Evolutionary conservation across 2,113 vertebrate species (phyloP), one percentile per base, ranked within the genome.

Genomic region (Semnornis frantzii): DNA sequence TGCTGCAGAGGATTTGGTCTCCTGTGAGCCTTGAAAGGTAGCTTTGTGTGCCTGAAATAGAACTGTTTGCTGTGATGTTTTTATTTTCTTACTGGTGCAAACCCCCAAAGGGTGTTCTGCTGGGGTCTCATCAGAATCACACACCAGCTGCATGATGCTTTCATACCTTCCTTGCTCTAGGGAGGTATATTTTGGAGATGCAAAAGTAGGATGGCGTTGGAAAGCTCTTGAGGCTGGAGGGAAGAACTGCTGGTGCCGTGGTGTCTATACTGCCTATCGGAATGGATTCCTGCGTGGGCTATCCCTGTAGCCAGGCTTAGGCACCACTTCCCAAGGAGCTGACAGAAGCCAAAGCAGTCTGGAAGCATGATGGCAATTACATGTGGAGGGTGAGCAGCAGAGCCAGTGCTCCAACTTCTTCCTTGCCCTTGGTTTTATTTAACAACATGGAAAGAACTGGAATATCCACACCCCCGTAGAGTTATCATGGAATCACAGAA

Each of bases 401-500:
- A 25, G 31, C 52, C 28, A 60, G 52, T 77, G 64, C 82, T 94
- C 60, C 68, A 85, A 80, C 62, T 94, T 90, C 48, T 90, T 94
- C 14, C 34, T 88, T 78, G 21, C 27, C 52, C 58, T 83, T 80
- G 28, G 82, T 91, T 88, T 88, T 83, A 60, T 68, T 90, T 64
- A 88, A 20, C 64, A 90, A 15, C 18, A 65, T 11, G 31, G 76
- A 86, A 90, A 81, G 55, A 70, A 18, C 9, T 58, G 75, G 82
- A 92, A 69, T 82, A 42, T 13, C 42, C 42, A 42, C 42, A 42
- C 44, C 44, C 7, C 44, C 16, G 16, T 46, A 8, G 44, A 17
- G 18, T 46, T 16, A 46, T 46, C 16, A 46, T 46, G 8, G 44
- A 17, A 46, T 46, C 16, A 46, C 44, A 46, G 44, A 46, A 46